Base-by-base conservation (phyloP, 23 tunicate species). In the Botrylloides violaceus region DNA sequence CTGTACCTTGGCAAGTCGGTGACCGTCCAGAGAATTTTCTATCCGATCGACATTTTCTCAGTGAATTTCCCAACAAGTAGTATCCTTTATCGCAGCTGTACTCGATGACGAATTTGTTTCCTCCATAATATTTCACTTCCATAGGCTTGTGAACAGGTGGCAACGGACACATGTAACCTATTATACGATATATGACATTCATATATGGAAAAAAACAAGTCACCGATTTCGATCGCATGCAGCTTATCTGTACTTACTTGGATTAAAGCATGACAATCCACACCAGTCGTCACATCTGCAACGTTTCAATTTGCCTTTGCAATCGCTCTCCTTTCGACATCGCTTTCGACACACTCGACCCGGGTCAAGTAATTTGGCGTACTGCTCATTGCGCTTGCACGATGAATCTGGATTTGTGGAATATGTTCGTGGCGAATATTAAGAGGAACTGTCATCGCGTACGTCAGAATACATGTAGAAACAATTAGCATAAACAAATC, bases 271-370 rank as follows among this genome's bases (percentile, higher is more conserved):
- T 0, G 74, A 68, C 47, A 35, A n/a, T 36, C 74, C 74, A 68
- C 74, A 68, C 26, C 47, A 37, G 58, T 68, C 74, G 30, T 68
- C 74, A 37, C 74, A 68, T 36, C 1, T 5, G 47, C 74, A 68
- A 1, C 25, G 27, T 28, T 68, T 68, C n/a, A 27, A 22, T 6
- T 19, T 68, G 29, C 49, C 74, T 43, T 28, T 38, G 74, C 74
- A 68, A 18, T 68, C 58, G 12, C 30, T 19, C 4, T 20, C 26
- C 7, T 19, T 19, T 19, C 56, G 4, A 56, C 74, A 68, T 68
- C 56, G 32, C 2, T 68, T 68, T 6, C 58, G 58, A 22, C 74
- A 68, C 29, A 35, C 37, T 68, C 74, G 12, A 20, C 32, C 32
- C 7, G 56, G 12, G 21, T 68, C 74, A 4, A 68, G 20, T 37